These are phyloP conservation scores for Macrophya annulata DNA, from an alignment of 2,888 invertebrate genomes.

Conservation along the genomic window DNA sequence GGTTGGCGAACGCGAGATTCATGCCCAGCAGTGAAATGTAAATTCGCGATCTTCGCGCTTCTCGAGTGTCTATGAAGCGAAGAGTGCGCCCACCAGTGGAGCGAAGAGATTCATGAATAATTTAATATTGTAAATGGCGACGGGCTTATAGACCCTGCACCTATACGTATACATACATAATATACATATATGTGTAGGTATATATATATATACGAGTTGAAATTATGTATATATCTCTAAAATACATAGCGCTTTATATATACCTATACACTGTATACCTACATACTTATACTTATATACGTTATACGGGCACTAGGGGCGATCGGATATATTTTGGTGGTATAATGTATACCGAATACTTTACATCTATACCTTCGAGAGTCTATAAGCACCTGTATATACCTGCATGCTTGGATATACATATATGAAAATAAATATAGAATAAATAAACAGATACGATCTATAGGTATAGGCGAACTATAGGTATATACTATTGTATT, in stretches of 20 bases:
- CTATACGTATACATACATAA: not conserved
- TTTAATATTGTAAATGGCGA: slow-evolving; percentile 51
- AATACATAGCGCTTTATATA: not conserved
- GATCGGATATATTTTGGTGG: slow-evolving; percentile 30
- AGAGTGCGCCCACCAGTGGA: slow-evolving; percentile 48
- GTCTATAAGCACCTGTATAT: slow-evolving; percentile 17
- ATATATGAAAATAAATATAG: too few relatives aligned
- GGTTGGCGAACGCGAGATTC: slow-evolving; percentile 27
- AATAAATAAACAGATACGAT: too few relatives aligned
- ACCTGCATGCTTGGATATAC: not conserved
- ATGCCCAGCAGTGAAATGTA: slow-evolving; percentile 54
- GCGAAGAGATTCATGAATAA: slow-evolving; percentile 55
- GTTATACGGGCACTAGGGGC: slow-evolving; percentile 1
- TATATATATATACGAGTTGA: slow-evolving; percentile 13
- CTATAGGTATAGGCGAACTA: too few relatives aligned
- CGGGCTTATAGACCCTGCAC: slow-evolving; percentile 35
- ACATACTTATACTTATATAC: not conserved
- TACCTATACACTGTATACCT: not conserved
- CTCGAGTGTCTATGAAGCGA: slow-evolving; percentile 51
- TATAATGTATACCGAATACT: slow-evolving; percentile 37
- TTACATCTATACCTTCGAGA: not conserved
- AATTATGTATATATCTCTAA: slow-evolving; percentile 23
- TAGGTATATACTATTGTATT: not conserved
- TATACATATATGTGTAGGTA: too few relatives aligned
- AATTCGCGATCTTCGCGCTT: slow-evolving; percentile 54